Percentiles rank a stretch among this genome's conserved stretches.
These are phyloP conservation scores for Gadopsis bispinosus DNA, from an alignment of 2,797 vertebrate genomes.

Conservation along the genomic window DNA sequence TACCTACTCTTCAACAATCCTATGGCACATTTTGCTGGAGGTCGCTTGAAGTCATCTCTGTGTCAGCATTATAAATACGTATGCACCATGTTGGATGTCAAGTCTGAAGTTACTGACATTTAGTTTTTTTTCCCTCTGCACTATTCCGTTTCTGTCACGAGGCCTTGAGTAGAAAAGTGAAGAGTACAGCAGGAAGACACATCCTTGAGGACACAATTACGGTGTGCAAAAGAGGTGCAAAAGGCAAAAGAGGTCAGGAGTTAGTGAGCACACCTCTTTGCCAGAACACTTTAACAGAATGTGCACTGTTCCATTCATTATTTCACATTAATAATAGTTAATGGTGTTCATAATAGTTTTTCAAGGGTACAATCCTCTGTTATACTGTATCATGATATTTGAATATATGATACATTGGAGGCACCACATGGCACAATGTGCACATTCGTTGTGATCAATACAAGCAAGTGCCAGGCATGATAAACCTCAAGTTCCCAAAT, in stretches of 20 bases:
- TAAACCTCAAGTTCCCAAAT: neutral
- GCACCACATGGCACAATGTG: neutral
- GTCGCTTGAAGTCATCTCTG: conserved; percentile 62
- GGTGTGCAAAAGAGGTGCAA: conserved; percentile 5
- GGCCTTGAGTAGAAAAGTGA: conserved; percentile 42
- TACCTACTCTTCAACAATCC: conserved; percentile 27
- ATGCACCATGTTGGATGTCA: conserved; percentile 36
- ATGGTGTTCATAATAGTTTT: neutral
- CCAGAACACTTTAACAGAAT: neutral
- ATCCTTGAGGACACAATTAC: conserved; percentile 55
- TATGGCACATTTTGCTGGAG: conserved; percentile 28
- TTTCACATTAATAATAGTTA: neutral
- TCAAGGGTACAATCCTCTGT: neutral
- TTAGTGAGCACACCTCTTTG: neutral
- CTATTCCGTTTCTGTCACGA: conserved; percentile 60
- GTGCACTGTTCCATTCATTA: neutral
- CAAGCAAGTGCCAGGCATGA: neutral
- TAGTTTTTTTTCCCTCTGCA: conserved; percentile 44
- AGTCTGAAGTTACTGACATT: conserved; percentile 63
- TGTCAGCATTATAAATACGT: conserved; percentile 65
- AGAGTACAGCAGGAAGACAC: conserved; percentile 40
- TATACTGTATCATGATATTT: neutral
- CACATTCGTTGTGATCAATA: neutral
- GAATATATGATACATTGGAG: neutral
- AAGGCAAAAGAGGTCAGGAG: conserved; percentile 12